These are phyloP conservation scores for Opisthocomus hoazin DNA, from an alignment of 2,113 vertebrate genomes.

Conservation along the genomic window DNA sequence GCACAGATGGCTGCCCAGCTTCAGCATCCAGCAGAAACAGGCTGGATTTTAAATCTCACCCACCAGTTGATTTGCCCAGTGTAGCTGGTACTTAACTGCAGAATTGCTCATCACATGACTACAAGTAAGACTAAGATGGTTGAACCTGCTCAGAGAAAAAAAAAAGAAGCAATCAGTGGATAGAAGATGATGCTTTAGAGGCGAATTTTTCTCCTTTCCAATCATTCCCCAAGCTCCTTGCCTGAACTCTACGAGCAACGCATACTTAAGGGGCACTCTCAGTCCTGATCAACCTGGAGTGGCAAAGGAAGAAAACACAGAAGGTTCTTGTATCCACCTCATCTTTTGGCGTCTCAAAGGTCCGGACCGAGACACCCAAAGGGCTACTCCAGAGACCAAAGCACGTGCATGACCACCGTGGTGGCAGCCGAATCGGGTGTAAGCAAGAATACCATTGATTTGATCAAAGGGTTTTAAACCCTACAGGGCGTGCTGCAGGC, in stretches of 20 bases:
- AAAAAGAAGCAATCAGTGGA: neutral
- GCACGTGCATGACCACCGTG: fast-evolving
- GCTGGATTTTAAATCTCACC: neutral
- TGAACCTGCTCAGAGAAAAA: neutral
- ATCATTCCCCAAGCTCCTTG: neutral
- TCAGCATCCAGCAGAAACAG: neutral
- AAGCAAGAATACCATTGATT: neutral
- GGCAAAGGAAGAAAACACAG: neutral
- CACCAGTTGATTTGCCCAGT: neutral
- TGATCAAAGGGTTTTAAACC: neutral
- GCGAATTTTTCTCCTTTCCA: neutral
- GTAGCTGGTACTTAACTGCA: neutral
- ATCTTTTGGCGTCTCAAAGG: neutral
- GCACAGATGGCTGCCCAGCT: neutral
- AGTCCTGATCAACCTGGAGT: neutral
- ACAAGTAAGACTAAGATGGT: neutral
- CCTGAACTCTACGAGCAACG: neutral
- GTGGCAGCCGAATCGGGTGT: neutral
- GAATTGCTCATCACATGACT: neutral
- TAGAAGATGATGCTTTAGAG: neutral
- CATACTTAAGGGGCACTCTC: neutral
- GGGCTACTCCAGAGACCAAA: neutral
- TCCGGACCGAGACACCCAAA: neutral
- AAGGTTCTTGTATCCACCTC: neutral
- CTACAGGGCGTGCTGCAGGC: too few species aligned